Evolutionary conservation across 2,888 invertebrate species (phyloP).

Genomic region (Spilosoma lubricipeda): DNA sequence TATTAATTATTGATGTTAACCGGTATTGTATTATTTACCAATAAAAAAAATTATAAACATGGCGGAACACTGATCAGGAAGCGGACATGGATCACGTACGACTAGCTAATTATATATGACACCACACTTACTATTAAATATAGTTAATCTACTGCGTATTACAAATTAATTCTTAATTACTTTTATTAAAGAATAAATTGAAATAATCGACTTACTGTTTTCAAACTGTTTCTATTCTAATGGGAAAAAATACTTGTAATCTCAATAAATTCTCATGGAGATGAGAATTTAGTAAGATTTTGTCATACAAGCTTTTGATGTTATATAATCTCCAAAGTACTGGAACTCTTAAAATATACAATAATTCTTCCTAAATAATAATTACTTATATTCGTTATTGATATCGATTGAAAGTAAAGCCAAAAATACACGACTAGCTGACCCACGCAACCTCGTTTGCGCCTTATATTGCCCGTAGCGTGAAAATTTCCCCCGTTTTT

Average conservation of each 20-base stretch:
- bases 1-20: constrained; percentile 5
- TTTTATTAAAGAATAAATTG: neutral
- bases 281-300: neutral
- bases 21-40: neutral
- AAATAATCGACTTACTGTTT: neutral
- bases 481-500: no score
- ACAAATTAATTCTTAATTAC: neutral
- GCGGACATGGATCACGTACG: constrained; percentile 38
- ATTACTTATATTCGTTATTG: neutral
- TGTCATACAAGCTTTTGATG: neutral
- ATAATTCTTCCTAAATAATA: neutral
- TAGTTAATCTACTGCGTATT: constrained; percentile 1
- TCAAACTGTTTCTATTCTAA: neutral
- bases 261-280: no score
- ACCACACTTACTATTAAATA: constrained; percentile 21
- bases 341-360: neutral
- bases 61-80: constrained; percentile 48
- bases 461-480: no score
- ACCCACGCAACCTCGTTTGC: no score
- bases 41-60: constrained; percentile 33
- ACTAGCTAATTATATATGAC: constrained; percentile 39
- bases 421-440: no score
- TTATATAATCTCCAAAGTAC: neutral
- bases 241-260: no score
- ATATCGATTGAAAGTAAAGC: neutral